Percentiles rank a stretch among this genome's conserved stretches.
phyloP scores from a whole-genome alignment of 2,797 vertebrate genomes.

The Leptodactylus fallax region DNA sequence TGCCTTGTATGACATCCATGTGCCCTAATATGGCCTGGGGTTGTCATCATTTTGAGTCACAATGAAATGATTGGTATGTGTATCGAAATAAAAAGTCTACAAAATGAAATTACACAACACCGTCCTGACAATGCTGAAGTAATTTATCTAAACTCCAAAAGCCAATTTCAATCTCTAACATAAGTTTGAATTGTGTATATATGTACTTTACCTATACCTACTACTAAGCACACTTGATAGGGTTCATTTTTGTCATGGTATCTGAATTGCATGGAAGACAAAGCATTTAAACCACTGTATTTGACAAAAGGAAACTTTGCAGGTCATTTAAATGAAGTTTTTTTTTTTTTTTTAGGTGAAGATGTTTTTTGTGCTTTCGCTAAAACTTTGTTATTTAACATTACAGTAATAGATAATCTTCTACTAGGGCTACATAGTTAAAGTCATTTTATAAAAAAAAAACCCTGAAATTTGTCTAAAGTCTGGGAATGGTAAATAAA shows the following conservation, averaged over 20 bases:
- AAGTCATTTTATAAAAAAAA: too few relatives aligned
- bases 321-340: background rate
- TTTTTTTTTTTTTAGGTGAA: background rate
- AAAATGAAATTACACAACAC: background rate
- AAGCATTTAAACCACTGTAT: background rate
- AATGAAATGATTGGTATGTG: background rate
- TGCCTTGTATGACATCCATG: background rate
- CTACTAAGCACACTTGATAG: background rate
- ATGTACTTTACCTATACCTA: background rate
- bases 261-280: background rate
- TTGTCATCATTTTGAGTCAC: background rate
- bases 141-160: background rate
- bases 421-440: too few relatives aligned
- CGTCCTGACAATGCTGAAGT: background rate
- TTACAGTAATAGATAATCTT: too few relatives aligned
- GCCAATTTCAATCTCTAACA: background rate
- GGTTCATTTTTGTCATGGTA: background rate
- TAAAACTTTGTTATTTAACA: too few relatives aligned
- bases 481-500: too few relatives aligned
- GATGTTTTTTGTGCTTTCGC: too few relatives aligned
- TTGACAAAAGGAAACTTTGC: background rate
- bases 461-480: too few relatives aligned
- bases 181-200: background rate
- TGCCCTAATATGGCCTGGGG: too few relatives aligned
- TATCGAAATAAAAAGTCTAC: background rate